Evolutionary conservation across 2,888 invertebrate genomes (phyloP).

Genomic region (Nephrotoma guestfalica): DNA sequence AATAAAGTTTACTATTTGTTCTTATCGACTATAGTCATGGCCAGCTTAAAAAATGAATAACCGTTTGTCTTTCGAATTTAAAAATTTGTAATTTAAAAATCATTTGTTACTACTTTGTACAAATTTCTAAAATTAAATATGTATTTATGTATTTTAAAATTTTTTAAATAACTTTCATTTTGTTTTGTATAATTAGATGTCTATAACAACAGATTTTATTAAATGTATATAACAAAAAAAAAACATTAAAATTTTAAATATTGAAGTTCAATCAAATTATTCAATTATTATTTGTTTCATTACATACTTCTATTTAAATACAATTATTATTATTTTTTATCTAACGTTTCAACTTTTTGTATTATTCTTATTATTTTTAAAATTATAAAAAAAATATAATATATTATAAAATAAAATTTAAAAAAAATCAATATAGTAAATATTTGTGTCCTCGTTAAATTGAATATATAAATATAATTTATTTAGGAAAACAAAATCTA

Average conservation of each 20-base stretch:
- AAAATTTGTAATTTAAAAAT: not conserved
- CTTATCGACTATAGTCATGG: too few species aligned
- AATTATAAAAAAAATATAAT: not conserved
- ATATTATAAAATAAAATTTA: not conserved
- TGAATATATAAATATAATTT: not conserved
- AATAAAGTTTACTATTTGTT: too few species aligned
- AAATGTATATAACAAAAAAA: not conserved
- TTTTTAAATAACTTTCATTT: not conserved
- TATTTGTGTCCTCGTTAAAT: not conserved
- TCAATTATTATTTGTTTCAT: not conserved
- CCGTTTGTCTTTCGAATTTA: not conserved
- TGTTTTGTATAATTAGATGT: not conserved
- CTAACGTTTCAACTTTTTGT: not conserved
- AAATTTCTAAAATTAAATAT: not conserved
- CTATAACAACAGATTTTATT: not conserved
- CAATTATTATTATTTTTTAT: not conserved
- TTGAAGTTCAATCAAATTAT: not conserved
- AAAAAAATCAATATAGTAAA: not conserved
- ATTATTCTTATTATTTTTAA: not conserved
- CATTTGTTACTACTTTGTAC: not conserved
- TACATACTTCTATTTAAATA: not conserved
- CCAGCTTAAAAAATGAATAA: not conserved
- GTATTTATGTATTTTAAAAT: not conserved
- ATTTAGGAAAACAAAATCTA: not conserved
- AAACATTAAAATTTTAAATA: not conserved